phyloP scores from a whole-genome alignment of 1,140 invertebrate genomes.

The Sarcophaga peregrina region DNA sequence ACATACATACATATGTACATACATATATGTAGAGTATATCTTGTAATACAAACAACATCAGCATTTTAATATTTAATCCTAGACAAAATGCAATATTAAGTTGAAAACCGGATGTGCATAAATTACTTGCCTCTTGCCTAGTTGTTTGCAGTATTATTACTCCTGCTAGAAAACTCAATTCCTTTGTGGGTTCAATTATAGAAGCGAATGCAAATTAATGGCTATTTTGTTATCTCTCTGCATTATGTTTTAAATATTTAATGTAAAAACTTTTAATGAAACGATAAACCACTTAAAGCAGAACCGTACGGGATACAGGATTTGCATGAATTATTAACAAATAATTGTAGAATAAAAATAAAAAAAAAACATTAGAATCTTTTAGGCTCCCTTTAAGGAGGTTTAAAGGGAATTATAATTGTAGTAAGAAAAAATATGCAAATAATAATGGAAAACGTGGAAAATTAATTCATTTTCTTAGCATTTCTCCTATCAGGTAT shows the following conservation, averaged over 20 bases:
- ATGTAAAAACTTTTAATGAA: background rate
- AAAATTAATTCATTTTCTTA: no score
- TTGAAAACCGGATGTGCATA: slow-evolving; percentile 2
- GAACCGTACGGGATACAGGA: no score
- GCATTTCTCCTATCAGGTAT: no score
- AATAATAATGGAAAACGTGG: no score
- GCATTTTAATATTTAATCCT: slow-evolving; percentile 12
- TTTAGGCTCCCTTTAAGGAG: no score
- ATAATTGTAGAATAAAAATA: no score
- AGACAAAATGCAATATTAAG: background rate
- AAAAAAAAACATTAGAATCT: no score
- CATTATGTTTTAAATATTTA: slow-evolving; percentile 1
- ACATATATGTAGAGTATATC: background rate
- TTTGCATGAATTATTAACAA: no score
- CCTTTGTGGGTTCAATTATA: background rate
- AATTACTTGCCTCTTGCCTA: background rate
- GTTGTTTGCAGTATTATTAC: background rate
- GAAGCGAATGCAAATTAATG: background rate
- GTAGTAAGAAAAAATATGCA: no score
- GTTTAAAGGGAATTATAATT: no score
- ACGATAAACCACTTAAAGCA: no score
- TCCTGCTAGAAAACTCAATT: background rate
- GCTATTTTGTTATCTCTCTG: background rate
- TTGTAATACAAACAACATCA: background rate
- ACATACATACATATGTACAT: no score